These are phyloP conservation scores for Drosophila serrata DNA, from an alignment of 1,140 invertebrate species.

Conservation along the genomic window DNA sequence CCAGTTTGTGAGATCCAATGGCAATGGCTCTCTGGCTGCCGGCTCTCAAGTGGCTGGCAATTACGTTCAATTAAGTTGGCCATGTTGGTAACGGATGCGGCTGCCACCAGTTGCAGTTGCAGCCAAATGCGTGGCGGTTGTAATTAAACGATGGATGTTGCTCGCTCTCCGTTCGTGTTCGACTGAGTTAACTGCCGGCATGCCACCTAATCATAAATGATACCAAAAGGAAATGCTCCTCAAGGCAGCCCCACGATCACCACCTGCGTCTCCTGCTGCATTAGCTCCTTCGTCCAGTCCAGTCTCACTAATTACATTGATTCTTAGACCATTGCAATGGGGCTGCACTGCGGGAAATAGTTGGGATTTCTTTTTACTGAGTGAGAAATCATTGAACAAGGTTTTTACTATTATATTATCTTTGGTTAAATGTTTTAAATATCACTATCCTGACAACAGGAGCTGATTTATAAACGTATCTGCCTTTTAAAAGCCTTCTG, in stretches of 20 bases:
- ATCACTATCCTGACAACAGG: too few relatives aligned
- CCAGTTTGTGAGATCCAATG: constrained; percentile 5
- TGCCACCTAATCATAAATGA: constrained; percentile 83
- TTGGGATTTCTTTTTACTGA: neutral
- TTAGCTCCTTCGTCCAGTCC: constrained; percentile 33
- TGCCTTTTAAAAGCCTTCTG: neutral
- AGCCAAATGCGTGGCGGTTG: constrained; percentile 59
- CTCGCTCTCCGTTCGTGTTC: constrained; percentile 23
- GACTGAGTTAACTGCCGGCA: constrained; percentile 72
- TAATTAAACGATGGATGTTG: constrained; percentile 73
- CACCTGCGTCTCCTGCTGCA: constrained; percentile 34
- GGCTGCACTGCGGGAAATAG: constrained; percentile 2
- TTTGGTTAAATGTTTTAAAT: too few relatives aligned
- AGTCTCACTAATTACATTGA: constrained; percentile 79
- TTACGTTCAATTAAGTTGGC: constrained; percentile 82
- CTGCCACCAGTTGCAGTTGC: constrained; percentile 15
- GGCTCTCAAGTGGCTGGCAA: constrained; percentile 79
- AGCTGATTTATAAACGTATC: too few relatives aligned
- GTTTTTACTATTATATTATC: neutral
- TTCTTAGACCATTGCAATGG: constrained; percentile 77
- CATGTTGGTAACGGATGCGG: constrained; percentile 80
- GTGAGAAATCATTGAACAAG: neutral
- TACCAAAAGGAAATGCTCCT: constrained; percentile 81
- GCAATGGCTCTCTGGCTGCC: constrained; percentile 27
- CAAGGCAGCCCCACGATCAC: constrained; percentile 46